Conservation (phyloP, 2,797 vertebrate genomes). For the Nasua narica region DNA sequence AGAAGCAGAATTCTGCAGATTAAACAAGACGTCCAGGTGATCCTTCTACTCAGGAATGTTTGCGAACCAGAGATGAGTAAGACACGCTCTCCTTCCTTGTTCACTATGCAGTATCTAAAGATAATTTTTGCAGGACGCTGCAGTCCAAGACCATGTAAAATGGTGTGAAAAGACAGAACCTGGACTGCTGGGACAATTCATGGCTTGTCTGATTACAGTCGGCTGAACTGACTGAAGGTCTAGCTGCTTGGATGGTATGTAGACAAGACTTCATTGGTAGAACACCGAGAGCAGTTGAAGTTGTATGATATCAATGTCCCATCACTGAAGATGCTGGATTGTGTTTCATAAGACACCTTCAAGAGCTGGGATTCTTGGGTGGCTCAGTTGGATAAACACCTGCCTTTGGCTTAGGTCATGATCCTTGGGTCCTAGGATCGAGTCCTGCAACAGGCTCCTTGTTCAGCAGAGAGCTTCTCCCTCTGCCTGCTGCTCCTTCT, state of each 20-base stretch:
- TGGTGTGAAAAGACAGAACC: neutral
- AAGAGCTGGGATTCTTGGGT: neutral
- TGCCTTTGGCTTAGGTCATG: neutral
- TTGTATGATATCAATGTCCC: neutral
- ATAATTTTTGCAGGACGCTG: neutral
- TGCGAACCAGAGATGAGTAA: neutral
- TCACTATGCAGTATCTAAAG: neutral
- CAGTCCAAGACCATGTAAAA: neutral
- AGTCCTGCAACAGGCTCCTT: neutral
- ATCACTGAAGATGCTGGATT: neutral
- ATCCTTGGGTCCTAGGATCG: neutral
- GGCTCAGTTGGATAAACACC: neutral
- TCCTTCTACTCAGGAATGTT: neutral
- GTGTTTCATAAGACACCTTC: neutral
- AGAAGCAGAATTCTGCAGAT: neutral
- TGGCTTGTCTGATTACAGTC: neutral
- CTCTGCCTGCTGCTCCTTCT: neutral
- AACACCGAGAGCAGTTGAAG: neutral
- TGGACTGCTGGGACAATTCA: neutral
- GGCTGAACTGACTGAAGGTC: neutral
- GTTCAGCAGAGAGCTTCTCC: neutral
- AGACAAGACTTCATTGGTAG: neutral
- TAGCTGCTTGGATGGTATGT: neutral
- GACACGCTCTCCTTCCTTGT: neutral
- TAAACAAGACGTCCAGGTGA: neutral